Conservation (phyloP, 1,140 invertebrate species). For the Lordiphosa stackelbergi region DNA sequence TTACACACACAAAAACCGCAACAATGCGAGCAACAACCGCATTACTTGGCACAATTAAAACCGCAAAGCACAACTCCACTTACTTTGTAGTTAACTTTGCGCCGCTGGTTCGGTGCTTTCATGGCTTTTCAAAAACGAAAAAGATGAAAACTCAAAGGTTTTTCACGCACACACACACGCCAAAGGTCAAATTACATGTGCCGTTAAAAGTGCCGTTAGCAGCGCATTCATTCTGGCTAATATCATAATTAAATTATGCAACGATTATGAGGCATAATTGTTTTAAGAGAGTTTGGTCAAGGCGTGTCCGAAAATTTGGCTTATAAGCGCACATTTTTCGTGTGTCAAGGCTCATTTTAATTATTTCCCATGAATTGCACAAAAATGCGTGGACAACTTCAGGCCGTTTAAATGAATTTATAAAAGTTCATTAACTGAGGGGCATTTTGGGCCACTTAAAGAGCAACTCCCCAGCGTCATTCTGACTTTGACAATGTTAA, state of each 20-base stretch:
- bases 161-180: conserved; percentile 18
- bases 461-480: no score
- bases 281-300: conserved; percentile 30
- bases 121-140: conserved; percentile 15
- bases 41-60: conserved; percentile 72
- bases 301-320: conserved; percentile 16
- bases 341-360: conserved; percentile 34
- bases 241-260: conserved; percentile 40
- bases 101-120: conserved; percentile 22
- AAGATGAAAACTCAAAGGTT: conserved; percentile 13
- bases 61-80: conserved; percentile 44
- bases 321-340: background rate
- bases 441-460: no score
- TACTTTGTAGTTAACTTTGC: conserved; percentile 34
- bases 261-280: conserved; percentile 44
- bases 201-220: conserved; percentile 18
- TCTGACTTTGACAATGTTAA: no score
- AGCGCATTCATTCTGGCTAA: conserved; percentile 32
- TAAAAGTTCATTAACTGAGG: no score
- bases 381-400: conserved; percentile 21
- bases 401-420: no score
- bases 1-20: conserved; percentile 55
- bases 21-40: conserved; percentile 62
- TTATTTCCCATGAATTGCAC: conserved; percentile 66
- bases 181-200: conserved; percentile 30